phyloP scores from a whole-genome alignment of 2,888 invertebrate genomes.

The Eumacrocentrus americanus region DNA sequence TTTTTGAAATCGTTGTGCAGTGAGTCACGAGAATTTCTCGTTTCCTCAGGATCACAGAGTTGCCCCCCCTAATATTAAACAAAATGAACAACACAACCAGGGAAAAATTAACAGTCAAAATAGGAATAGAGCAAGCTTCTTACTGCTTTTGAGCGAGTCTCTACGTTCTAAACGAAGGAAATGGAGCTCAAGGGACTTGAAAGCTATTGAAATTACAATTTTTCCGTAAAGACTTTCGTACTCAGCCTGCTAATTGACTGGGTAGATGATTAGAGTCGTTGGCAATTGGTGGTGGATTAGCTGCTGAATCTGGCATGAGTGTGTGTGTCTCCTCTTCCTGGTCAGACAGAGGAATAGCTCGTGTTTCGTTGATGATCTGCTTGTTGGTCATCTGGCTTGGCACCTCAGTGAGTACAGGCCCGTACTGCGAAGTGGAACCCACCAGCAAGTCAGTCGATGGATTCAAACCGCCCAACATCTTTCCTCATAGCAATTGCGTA shows the following conservation, averaged over 20 bases:
- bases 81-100: background rate
- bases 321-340: slow-evolving; percentile 59
- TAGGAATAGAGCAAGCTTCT: too few species aligned
- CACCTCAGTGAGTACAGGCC: slow-evolving; percentile 60
- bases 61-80: slow-evolving; percentile 13
- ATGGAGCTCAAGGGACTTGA: background rate
- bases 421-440: slow-evolving; percentile 63
- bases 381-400: slow-evolving; percentile 57
- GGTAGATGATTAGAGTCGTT: slow-evolving; percentile 15
- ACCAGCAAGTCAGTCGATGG: slow-evolving; percentile 62
- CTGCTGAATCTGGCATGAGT: slow-evolving; percentile 52
- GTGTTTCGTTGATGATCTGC: slow-evolving; percentile 43
- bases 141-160: background rate
- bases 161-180: background rate
- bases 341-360: slow-evolving; percentile 53
- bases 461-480: slow-evolving; percentile 63
- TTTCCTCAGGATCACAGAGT: slow-evolving; percentile 25
- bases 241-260: slow-evolving; percentile 15
- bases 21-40: slow-evolving; percentile 15
- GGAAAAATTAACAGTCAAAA: background rate
- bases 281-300: background rate
- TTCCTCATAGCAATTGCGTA: slow-evolving; percentile 59
- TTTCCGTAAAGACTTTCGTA: background rate
- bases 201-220: background rate
- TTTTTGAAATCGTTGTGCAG: slow-evolving; percentile 33